Evolutionary conservation across 2,888 invertebrate genomes (phyloP).

Genomic region (Carterocephalus palaemon): DNA sequence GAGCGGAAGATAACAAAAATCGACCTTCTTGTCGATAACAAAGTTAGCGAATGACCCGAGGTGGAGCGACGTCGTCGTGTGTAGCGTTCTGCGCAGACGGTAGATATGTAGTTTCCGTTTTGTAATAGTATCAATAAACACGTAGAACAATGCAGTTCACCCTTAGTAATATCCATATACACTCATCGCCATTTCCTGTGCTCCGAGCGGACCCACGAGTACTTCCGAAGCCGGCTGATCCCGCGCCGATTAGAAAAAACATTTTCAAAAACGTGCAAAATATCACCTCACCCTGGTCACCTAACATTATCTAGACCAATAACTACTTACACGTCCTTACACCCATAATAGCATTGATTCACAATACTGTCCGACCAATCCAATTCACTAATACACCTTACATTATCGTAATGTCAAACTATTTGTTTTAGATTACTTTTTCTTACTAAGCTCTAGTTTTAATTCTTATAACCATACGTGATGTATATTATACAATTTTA

Average conservation of each 20-base stretch:
- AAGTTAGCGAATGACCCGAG: neutral
- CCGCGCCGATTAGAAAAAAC: constrained; percentile 74
- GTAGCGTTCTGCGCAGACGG: constrained; percentile 66
- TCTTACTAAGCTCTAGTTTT: constrained; percentile 78
- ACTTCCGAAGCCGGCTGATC: constrained; percentile 60
- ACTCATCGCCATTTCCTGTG: constrained; percentile 51
- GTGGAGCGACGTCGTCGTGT: constrained; percentile 42
- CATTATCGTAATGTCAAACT: constrained; percentile 61
- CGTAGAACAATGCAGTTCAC: constrained; percentile 6
- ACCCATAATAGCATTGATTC: constrained; percentile 62
- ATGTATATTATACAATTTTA: constrained; percentile 74
- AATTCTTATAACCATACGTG: constrained; percentile 67
- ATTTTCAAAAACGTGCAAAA: constrained; percentile 79
- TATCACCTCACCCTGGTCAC: constrained; percentile 80
- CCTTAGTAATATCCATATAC: constrained; percentile 25
- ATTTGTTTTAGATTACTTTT: constrained; percentile 63
- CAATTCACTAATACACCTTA: constrained; percentile 69
- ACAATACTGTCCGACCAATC: constrained; percentile 65
- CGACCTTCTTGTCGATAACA: constrained; percentile 12
- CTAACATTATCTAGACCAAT: constrained; percentile 76
- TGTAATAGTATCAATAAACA: constrained; percentile 53
- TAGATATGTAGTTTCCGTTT: constrained; percentile 73
- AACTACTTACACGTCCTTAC: constrained; percentile 69
- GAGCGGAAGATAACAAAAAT: constrained; percentile 42
- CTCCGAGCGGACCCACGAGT: no score